A percentile compares a stretch with the other conserved stretches of the same genome.
Conservation (phyloP, 2,797 vertebrate species). For the Gobionotothen gibberifrons region DNA sequence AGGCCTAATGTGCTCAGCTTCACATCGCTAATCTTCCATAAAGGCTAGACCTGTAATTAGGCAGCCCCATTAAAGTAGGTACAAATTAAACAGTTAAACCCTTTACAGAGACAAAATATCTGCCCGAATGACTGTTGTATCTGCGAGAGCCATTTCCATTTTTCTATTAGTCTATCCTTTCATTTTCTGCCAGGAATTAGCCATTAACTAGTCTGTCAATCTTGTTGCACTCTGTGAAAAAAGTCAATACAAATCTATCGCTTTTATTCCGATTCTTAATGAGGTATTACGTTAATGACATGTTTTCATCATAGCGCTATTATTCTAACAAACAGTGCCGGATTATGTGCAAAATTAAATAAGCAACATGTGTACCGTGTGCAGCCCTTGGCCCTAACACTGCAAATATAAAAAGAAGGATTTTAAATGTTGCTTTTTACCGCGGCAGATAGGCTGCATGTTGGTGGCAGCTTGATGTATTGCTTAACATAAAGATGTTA, state of each 20-base stretch:
- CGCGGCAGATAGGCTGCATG: slow-evolving; percentile 22
- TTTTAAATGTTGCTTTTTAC: not conserved
- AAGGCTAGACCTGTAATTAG: slow-evolving; percentile 78
- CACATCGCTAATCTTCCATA: slow-evolving; percentile 74
- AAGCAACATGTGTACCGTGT: not conserved
- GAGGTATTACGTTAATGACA: slow-evolving; percentile 61
- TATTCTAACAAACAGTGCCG: not conserved
- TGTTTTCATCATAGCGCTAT: slow-evolving; percentile 30
- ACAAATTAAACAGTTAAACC: slow-evolving; percentile 84
- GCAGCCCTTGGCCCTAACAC: slow-evolving; percentile 8
- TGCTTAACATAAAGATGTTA: slow-evolving; percentile 72
- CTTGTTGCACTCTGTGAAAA: slow-evolving; percentile 38
- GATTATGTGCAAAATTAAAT: slow-evolving; percentile 3
- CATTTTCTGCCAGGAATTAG: slow-evolving; percentile 52
- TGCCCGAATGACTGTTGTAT: slow-evolving; percentile 53
- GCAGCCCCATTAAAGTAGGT: slow-evolving; percentile 72
- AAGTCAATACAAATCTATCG: slow-evolving; percentile 40
- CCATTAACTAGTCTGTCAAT: slow-evolving; percentile 64
- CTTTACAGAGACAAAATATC: slow-evolving; percentile 74
- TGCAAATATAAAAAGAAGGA: slow-evolving; percentile 33
- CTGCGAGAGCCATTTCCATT: slow-evolving; percentile 56
- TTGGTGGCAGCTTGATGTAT: slow-evolving; percentile 62
- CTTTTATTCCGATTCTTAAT: slow-evolving; percentile 64
- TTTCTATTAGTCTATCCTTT: slow-evolving; percentile 51
- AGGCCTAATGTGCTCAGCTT: slow-evolving; percentile 68